Base-by-base conservation (phyloP, 2,888 invertebrate genomes). In the Carcina quercana region DNA sequence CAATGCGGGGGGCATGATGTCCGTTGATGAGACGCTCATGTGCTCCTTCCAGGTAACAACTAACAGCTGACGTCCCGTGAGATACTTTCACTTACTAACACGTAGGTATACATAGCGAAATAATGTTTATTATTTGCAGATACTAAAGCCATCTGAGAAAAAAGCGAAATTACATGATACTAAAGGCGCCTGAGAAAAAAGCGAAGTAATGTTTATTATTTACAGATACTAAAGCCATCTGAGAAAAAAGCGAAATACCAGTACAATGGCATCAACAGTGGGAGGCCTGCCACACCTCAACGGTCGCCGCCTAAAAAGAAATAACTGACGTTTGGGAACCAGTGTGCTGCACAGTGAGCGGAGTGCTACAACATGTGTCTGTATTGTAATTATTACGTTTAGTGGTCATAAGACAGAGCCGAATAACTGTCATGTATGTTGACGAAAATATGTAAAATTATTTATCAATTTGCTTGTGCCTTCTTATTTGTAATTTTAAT, bases 241-340 rank as follows among this genome's bases (percentile, higher is more conserved):
- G 98, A 99, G 86, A 99, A 99, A 86, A 99, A 99, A 86, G 98
- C 98, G 52, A 98, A 99, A 85, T 98, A 98, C 82, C 96, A 97
- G 72, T 98, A 98, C 84, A 91, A 91, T 57, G 94, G 94, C 55
- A 89, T 93, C 80, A 93, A 93, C 78, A 92, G 93, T 43, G 92
- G 92, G 43, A 88, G 96, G 86, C 91, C 94, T 47, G 90, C 92
- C 50, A 94, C 94, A 61, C 93, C 94, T 51, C 94, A 93, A 66
- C 89, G 92, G 65, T 92, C 91, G 82, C 78, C 88, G 78, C 88
- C 89, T 42, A 87, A 85, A 67, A 88, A 88, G 79, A 91, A 91
- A 88, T 91, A 91, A 90, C 86, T 83, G 69, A 57, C 61, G 56
- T 69, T 69, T 55, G 70, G 72, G 53, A 66, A 72, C 72, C 75